Conservation (phyloP, 2,797 vertebrate species). For the Clarias pachynema region DNA sequence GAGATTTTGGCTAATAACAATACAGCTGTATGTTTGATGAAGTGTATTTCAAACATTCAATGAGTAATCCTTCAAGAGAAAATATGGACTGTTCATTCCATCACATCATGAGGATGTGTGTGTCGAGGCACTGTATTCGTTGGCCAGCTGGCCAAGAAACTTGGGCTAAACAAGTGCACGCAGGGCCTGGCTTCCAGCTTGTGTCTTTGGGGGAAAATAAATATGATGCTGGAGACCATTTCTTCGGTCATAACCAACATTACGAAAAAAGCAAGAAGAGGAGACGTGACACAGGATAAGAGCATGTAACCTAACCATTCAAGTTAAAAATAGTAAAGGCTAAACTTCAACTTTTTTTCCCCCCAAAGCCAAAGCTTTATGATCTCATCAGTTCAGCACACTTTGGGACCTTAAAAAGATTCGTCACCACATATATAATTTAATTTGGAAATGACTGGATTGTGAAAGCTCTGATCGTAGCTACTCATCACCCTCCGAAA, state of each 20-base stretch:
- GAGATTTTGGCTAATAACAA: conserved; percentile 4
- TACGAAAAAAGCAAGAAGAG: background rate
- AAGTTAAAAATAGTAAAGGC: background rate
- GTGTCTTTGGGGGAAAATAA: background rate
- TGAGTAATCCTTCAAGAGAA: conserved; percentile 2
- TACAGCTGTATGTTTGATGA: background rate
- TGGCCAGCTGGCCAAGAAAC: conserved; percentile 36
- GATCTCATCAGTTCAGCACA: background rate
- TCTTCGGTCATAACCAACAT: background rate
- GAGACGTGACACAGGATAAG: background rate
- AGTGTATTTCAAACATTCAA: conserved; percentile 23
- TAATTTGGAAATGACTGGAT: conserved; percentile 7
- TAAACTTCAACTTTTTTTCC: background rate
- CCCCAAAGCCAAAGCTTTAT: background rate
- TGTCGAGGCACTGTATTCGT: conserved; percentile 32
- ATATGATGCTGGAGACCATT: background rate
- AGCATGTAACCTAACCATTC: background rate
- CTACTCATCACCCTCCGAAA: background rate
- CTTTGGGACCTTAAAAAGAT: background rate
- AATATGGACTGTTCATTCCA: conserved; percentile 12
- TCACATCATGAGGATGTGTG: background rate
- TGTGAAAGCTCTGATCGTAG: conserved; percentile 28
- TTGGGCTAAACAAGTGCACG: conserved; percentile 28
- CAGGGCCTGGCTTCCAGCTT: conserved; percentile 10
- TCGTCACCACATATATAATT: conserved; percentile 9